Conservation (phyloP, 1,140 invertebrate species). For the Drosophila miranda region DNA sequence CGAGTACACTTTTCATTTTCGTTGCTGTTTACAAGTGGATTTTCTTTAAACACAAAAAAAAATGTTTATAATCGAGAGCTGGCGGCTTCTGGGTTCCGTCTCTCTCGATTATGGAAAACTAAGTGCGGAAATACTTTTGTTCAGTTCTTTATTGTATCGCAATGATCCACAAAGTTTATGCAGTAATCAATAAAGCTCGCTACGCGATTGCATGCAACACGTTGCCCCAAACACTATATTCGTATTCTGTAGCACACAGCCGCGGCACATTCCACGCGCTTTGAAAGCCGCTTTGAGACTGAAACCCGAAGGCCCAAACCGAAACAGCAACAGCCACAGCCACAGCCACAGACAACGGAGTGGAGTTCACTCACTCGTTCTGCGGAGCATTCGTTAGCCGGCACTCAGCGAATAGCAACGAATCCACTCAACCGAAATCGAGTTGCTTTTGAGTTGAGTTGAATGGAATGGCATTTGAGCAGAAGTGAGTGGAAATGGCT, state of each 20-base stretch:
- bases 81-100: conserved; percentile 23
- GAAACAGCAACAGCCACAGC: conserved; percentile 20
- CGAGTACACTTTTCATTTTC: conserved; percentile 37
- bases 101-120: conserved; percentile 30
- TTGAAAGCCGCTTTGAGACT: conserved; percentile 78
- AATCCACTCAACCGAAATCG: conserved; percentile 25
- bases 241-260: conserved; percentile 16
- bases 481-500: conserved; percentile 6
- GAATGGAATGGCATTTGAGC: too few relatives aligned
- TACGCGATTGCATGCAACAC: conserved; percentile 46
- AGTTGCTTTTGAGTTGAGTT: conserved; percentile 5
- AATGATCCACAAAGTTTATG: conserved; percentile 49
- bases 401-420: conserved; percentile 1
- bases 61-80: conserved; percentile 53
- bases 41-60: conserved; percentile 28
- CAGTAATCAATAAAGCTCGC: conserved; percentile 24
- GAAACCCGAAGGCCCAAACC: conserved; percentile 54
- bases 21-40: conserved; percentile 54
- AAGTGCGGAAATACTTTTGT: conserved; percentile 67
- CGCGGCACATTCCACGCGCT: conserved; percentile 68
- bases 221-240: conserved; percentile 35
- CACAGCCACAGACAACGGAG: conserved; percentile 13
- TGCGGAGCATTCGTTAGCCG: too few relatives aligned
- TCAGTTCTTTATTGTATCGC: conserved; percentile 43
- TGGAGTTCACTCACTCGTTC: conserved; percentile 3